phyloP scores from a whole-genome alignment of 2,797 vertebrate species.

The Sebastes hubbsi region DNA sequence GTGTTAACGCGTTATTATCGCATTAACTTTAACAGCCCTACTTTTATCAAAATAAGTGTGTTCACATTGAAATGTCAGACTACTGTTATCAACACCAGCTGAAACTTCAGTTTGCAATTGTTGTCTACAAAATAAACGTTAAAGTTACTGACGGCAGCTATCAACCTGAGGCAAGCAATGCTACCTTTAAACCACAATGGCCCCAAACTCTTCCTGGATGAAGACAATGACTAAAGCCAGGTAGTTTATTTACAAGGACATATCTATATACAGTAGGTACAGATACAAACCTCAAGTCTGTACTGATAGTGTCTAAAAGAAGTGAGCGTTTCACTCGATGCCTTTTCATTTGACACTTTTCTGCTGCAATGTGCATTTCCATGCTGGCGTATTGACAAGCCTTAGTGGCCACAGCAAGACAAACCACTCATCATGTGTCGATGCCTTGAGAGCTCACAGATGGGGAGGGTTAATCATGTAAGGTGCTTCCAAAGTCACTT shows the following conservation, averaged over 20 bases:
- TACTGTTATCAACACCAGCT: background rate
- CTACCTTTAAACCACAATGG: background rate
- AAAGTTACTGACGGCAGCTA: background rate
- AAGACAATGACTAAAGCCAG: background rate
- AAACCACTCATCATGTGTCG: constrained; percentile 1
- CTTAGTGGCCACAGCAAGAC: background rate
- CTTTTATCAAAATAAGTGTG: background rate
- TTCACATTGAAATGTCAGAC: background rate
- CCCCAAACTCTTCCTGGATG: background rate
- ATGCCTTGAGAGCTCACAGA: background rate
- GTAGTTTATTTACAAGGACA: background rate
- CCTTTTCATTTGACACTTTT: background rate
- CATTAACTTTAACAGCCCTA: too few relatives aligned
- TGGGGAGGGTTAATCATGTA: constrained; percentile 34
- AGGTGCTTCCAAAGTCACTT: constrained; percentile 38
- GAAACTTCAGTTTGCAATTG: background rate
- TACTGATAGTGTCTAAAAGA: background rate
- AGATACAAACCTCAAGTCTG: background rate
- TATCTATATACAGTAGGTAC: background rate
- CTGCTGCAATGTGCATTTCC: background rate
- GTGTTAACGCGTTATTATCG: too few relatives aligned
- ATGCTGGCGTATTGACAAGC: background rate
- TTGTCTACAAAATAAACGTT: background rate
- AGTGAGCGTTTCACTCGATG: background rate
- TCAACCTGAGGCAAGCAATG: background rate